These are phyloP conservation scores for Halichoerus grypus DNA, from an alignment of 2,113 vertebrate genomes.

Conservation along the genomic window DNA sequence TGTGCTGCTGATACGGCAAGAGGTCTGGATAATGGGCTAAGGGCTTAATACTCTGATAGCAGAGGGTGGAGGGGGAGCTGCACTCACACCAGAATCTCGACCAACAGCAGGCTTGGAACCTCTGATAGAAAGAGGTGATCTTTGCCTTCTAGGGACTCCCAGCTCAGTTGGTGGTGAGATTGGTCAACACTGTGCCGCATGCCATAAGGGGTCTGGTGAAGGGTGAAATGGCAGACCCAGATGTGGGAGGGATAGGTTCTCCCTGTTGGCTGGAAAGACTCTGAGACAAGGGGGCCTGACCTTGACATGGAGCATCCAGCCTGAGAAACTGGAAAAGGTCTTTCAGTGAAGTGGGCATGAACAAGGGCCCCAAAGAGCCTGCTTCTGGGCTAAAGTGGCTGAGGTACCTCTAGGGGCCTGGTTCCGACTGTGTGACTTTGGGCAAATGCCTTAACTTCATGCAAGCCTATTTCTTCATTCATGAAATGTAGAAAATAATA, in stretches of 20 bases:
- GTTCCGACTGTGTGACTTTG: rapidly evolving
- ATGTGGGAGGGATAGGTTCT: rapidly evolving
- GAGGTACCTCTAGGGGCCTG: rapidly evolving
- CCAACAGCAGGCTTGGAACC: rapidly evolving
- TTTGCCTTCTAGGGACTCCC: neutral
- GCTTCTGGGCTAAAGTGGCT: rapidly evolving
- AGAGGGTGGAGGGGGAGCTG: rapidly evolving
- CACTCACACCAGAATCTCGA: rapidly evolving
- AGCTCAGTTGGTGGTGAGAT: rapidly evolving
- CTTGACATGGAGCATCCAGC: neutral
- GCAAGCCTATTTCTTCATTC: neutral
- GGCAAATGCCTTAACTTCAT: neutral
- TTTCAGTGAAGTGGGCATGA: neutral
- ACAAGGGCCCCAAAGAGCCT: too few relatives aligned
- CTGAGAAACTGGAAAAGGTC: neutral
- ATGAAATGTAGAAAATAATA: neutral
- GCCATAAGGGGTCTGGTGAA: rapidly evolving
- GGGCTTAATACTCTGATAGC: rapidly evolving
- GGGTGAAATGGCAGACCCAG: rapidly evolving
- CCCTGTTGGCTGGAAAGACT: too few relatives aligned
- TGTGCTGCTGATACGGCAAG: rapidly evolving
- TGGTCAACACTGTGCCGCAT: rapidly evolving
- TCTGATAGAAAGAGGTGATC: neutral
- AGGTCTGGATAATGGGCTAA: rapidly evolving
- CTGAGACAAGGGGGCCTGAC: neutral